Evolutionary conservation across 2,113 vertebrate genomes (phyloP).

Genomic region (Syrrhaptes paradoxus): DNA sequence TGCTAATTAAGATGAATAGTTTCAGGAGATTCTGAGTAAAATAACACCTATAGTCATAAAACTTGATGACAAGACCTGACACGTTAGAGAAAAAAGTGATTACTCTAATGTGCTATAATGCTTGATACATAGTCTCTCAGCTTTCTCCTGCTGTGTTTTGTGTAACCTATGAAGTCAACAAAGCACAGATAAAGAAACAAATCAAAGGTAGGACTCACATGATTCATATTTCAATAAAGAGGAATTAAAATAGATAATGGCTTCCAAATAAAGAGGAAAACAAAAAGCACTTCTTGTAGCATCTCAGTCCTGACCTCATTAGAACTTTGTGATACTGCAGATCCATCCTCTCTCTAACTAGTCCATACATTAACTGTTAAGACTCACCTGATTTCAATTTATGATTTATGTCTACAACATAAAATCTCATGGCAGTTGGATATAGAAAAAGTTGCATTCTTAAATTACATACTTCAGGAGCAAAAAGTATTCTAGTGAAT

Average conservation of each 20-base stretch:
- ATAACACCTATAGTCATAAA: slow-evolving; percentile 34
- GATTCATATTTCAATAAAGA: slow-evolving; percentile 42
- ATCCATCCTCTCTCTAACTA: background rate
- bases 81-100: slow-evolving; percentile 16
- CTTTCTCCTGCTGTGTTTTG: slow-evolving; percentile 9
- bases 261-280: background rate
- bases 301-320: background rate
- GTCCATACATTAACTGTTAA: background rate
- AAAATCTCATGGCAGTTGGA: background rate
- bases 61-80: slow-evolving; percentile 39
- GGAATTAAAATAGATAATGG: slow-evolving; percentile 37
- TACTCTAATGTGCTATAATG: slow-evolving; percentile 18
- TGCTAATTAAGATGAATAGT: slow-evolving; percentile 49
- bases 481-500: background rate
- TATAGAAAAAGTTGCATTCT: background rate
- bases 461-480: background rate
- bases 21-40: slow-evolving; percentile 28
- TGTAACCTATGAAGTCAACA: slow-evolving; percentile 34
- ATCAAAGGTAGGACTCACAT: slow-evolving; percentile 15
- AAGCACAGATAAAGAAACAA: slow-evolving; percentile 38
- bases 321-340: background rate
- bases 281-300: background rate
- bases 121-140: slow-evolving; percentile 6
- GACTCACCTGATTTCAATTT: background rate
- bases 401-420: background rate